Evolutionary conservation across 2,888 invertebrate species (phyloP).

Genomic region (Galeruca laticollis): DNA sequence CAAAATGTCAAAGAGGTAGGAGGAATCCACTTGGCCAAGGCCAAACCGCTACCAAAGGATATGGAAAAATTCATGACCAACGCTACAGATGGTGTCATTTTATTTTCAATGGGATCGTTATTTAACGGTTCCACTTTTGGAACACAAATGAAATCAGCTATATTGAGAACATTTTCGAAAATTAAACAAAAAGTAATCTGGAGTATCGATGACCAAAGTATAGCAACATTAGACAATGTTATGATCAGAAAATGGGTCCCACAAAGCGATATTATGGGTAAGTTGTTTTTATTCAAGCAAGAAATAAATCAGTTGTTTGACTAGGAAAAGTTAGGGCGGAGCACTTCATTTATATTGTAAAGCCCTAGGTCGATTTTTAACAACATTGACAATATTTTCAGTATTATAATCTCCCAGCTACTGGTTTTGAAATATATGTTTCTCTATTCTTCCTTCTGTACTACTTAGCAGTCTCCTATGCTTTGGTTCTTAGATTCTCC

Average conservation of each 20-base stretch:
- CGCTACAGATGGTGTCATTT: slow-evolving; percentile 66
- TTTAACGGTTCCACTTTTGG: slow-evolving; percentile 68
- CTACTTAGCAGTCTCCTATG: no score
- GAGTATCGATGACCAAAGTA: slow-evolving; percentile 71
- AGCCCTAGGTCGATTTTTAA: no score
- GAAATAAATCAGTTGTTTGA: no score
- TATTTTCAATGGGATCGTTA: slow-evolving; percentile 66
- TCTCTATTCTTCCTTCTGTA: no score
- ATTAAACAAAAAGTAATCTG: slow-evolving; percentile 75
- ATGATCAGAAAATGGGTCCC: slow-evolving; percentile 60
- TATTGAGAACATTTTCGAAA: slow-evolving; percentile 71
- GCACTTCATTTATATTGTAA: no score
- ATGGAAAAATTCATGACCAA: slow-evolving; percentile 59
- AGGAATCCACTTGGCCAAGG: slow-evolving; percentile 66
- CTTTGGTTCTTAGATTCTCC: no score
- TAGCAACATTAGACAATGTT: slow-evolving; percentile 63
- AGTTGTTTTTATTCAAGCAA: slow-evolving; percentile 18
- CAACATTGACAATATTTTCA: no score
- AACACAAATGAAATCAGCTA: slow-evolving; percentile 67
- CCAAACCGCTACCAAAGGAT: slow-evolving; percentile 46
- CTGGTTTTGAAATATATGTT: no score
- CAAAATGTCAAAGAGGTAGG: slow-evolving; percentile 72
- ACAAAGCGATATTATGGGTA: slow-evolving; percentile 58
- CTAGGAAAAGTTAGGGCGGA: no score
- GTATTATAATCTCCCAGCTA: no score